Conservation (phyloP, 1,140 invertebrate species). For the Meloidogyne exigua region DNA sequence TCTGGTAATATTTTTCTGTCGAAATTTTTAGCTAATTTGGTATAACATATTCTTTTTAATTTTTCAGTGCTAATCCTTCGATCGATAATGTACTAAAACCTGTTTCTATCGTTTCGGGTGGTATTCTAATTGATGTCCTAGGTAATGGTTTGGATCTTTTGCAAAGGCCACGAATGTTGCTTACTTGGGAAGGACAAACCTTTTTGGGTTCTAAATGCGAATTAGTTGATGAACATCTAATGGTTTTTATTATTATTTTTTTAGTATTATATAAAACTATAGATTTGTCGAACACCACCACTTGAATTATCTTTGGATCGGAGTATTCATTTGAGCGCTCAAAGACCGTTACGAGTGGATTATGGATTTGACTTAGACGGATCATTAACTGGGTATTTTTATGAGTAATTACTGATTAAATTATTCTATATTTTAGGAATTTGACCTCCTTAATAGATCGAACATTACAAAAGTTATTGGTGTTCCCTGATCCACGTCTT, state of each 20-base stretch:
- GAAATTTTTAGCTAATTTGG: too few relatives aligned
- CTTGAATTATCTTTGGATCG: constrained; percentile 49
- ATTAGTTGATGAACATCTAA: constrained; percentile 44
- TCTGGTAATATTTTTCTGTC: too few relatives aligned
- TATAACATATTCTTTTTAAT: too few relatives aligned
- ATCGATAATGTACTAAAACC: constrained; percentile 41
- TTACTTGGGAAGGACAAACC: constrained; percentile 43
- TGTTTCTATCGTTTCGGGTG: constrained; percentile 48
- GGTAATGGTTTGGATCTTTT: constrained; percentile 49
- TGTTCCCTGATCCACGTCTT: constrained; percentile 39
- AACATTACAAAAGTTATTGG: constrained; percentile 37
- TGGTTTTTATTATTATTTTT: constrained; percentile 23
- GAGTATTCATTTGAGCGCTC: constrained; percentile 23
- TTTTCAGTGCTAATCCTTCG: constrained; percentile 50
- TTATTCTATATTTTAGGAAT: constrained; percentile 40
- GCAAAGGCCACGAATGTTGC: constrained; percentile 51
- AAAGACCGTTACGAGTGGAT: constrained; percentile 40
- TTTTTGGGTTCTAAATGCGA: constrained; percentile 45
- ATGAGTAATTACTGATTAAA: constrained; percentile 15
- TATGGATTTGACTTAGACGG: constrained; percentile 59
- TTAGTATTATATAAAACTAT: background rate
- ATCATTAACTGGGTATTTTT: constrained; percentile 37
- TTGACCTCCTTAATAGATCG: constrained; percentile 34
- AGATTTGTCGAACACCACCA: constrained; percentile 47
- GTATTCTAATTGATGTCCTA: constrained; percentile 48